Evolutionary conservation across 2,888 invertebrate species (phyloP), one percentile per base, ranked within the genome.

Genomic region (Phymatocera aterrima): DNA sequence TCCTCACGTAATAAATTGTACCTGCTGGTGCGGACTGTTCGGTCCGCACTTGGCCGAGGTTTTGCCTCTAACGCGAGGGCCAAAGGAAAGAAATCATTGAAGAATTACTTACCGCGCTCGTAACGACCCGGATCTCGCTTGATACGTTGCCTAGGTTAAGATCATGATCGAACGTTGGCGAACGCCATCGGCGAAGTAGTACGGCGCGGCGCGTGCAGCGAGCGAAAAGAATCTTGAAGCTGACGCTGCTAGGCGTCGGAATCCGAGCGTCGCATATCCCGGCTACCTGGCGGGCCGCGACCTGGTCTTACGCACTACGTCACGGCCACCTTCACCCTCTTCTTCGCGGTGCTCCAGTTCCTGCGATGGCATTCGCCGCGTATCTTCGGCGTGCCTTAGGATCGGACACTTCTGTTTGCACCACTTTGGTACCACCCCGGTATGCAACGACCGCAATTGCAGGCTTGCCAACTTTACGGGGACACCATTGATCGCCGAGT

Each of bases 351-450:
- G 85, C 82, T 85, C 85, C 85, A 85, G 82, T 84, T 85, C 82
- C 75, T 79, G 82, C 81, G 82, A 80, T 83, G 80, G 83, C 85
- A 85, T 85, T 85, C 84, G 82, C 80, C 74, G 84, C 83, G 84
- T 83, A 81, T 83, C 83, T 83, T 54, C 24, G 83, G 84, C 84
- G 83, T 85, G 84, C 85, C 84, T 77, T 51, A 81, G 83, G 83
- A 83, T 84, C 85, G 75, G 84, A 81, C 83, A 83, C 85, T 85
- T 85, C 85, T 83, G 85, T 84, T 85, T 85, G 84, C 83, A 82
- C 85, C 83, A 84, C 84, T 84, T 84, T 79, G 82, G 80, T 78
- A 68, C 40, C 65, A 54, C 70, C 77, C 40, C 77, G 75, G 83
- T 81, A 84, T 84, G 84, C 82, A 79, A 57, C 77, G 64, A 75